phyloP scores from a whole-genome alignment of 2,797 vertebrate species.

The Simalia tracyae region DNA sequence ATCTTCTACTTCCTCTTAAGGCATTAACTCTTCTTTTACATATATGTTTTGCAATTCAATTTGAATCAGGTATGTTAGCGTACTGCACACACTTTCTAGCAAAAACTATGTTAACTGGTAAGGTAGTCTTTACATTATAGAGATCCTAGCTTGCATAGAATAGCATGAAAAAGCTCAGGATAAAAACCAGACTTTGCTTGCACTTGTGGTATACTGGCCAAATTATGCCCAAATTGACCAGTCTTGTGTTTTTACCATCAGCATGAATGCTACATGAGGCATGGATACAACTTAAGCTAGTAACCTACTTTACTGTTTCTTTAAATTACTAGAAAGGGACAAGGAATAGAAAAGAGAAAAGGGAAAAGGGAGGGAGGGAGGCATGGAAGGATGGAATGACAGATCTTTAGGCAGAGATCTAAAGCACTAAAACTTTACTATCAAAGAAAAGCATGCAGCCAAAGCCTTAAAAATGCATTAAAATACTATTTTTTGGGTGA shows the following conservation, averaged over 20 bases:
- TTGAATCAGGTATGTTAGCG: not conserved
- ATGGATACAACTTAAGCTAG: not conserved
- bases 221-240: not conserved
- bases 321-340: not conserved
- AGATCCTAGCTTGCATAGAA: not conserved
- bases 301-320: not conserved
- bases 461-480: conserved; percentile 45
- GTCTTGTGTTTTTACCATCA: not conserved
- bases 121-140: not conserved
- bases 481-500: conserved; percentile 55
- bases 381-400: not conserved
- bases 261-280: not conserved
- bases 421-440: conserved; percentile 40
- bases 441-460: conserved; percentile 48
- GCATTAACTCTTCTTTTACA: not conserved
- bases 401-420: not conserved
- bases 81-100: too few species aligned
- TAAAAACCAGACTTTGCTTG: not conserved
- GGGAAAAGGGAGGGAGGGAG: not conserved
- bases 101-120: not conserved
- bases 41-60: not conserved
- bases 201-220: not conserved
- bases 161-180: not conserved
- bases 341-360: not conserved
- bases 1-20: not conserved